Conservation (phyloP, 2,113 vertebrate genomes). For the Boleophthalmus pectinirostris region DNA sequence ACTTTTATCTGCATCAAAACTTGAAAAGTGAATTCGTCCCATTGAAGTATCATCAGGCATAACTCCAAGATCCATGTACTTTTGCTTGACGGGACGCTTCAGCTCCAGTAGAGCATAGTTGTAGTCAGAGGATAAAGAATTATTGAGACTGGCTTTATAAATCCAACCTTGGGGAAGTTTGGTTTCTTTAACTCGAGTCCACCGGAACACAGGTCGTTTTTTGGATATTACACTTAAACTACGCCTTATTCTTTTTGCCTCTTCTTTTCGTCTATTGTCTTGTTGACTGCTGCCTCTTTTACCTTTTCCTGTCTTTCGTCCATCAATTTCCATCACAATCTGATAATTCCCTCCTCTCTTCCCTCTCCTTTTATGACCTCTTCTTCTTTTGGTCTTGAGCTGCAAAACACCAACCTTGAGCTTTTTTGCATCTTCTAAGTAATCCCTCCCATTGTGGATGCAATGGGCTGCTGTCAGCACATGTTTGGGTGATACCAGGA, state of each 20-base stretch:
- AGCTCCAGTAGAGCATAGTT: slow-evolving; percentile 92
- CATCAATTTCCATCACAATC: neutral
- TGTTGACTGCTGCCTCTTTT: slow-evolving; percentile 30
- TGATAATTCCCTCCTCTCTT: slow-evolving; percentile 18
- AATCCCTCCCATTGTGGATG: slow-evolving; percentile 85
- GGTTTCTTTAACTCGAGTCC: slow-evolving; percentile 87
- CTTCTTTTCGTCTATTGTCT: slow-evolving; percentile 6
- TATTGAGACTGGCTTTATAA: slow-evolving; percentile 45
- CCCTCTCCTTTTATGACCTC: slow-evolving; percentile 31
- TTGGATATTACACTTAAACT: slow-evolving; percentile 30
- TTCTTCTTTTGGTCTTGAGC: slow-evolving; percentile 70
- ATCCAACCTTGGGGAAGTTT: slow-evolving; percentile 90
- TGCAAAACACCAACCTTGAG: slow-evolving; percentile 87
- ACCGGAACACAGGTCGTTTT: slow-evolving; percentile 82
- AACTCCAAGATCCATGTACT: slow-evolving; percentile 87
- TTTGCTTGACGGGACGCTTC: slow-evolving; percentile 81
- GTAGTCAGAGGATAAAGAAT: slow-evolving; percentile 80
- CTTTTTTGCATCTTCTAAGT: slow-evolving; percentile 77
- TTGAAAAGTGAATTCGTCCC: slow-evolving; percentile 90
- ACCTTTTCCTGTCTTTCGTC: slow-evolving; percentile 14
- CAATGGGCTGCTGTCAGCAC: slow-evolving; percentile 93
- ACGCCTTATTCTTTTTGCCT: slow-evolving; percentile 36
- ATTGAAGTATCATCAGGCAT: slow-evolving; percentile 77
- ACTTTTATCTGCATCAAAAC: slow-evolving; percentile 87
- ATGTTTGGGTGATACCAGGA: slow-evolving; percentile 85